phyloP scores from a whole-genome alignment of 2,888 invertebrate species.

The Andrena haemorrhoa region DNA sequence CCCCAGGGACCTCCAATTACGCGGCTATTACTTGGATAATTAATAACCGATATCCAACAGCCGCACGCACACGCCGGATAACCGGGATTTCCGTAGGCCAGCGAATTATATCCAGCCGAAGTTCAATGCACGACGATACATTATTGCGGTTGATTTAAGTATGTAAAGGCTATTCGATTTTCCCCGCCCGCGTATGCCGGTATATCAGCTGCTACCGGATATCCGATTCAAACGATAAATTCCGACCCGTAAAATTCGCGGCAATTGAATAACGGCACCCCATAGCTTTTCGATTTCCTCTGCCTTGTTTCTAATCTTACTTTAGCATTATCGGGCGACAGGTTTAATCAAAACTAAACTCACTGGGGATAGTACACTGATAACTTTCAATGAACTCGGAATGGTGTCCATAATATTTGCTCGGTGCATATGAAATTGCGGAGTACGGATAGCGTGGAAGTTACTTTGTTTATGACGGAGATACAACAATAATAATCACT shows the following conservation, averaged over 20 bases:
- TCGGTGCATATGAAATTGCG: no score
- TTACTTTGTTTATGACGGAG: no score
- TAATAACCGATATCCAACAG: conserved; percentile 77
- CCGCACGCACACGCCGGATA: conserved; percentile 64
- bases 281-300: no score
- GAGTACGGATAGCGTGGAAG: no score
- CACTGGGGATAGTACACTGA: no score
- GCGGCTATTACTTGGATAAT: conserved; percentile 78
- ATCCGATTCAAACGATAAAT: background rate
- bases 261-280: background rate
- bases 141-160: conserved; percentile 53
- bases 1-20: conserved; percentile 74
- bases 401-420: no score
- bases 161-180: conserved; percentile 32
- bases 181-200: background rate
- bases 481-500: no score
- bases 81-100: conserved; percentile 66
- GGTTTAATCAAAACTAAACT: no score
- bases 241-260: background rate
- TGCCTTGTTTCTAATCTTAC: no score
- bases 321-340: no score
- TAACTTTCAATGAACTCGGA: no score
- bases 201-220: conserved; percentile 30
- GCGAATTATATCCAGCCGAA: conserved; percentile 59
- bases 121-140: conserved; percentile 41